Evolutionary conservation across 2,888 invertebrate species (phyloP), one percentile per base, ranked within the genome.

Genomic region (Latheticus oryzae): DNA sequence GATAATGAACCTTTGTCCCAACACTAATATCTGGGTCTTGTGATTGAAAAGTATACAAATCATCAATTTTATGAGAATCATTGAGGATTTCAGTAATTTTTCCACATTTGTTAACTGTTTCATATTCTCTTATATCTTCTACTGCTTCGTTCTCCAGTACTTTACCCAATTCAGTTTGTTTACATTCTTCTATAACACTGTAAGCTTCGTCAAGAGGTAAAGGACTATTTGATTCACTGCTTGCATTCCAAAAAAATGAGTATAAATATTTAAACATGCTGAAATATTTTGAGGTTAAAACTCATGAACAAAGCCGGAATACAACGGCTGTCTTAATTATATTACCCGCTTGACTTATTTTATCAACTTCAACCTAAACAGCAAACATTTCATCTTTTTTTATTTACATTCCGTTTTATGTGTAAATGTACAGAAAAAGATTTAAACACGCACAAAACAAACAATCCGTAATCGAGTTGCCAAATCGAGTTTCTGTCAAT

Each of bases 61-160:
- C 80, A 75, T 91, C 87, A 53, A 91, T 86, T 0, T 85, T 73
- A 15, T 85, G 81, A 69, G 79, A 77, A 42, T 80, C 73, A 0
- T 76, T 71, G 3, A 72, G 73, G n/a, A 84, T 65, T n/a, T 76
- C 75, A n/a, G 88, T 88, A 21, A 91, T 79, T 21, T 78, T 73
- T 3, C 90, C 91, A 74, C 72, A 72, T 58, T 72, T 73, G 3
- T 69, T 67, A 23, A 64, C 70, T 40, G 73, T 72, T 7, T 64
- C 60, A 42, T 67, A 72, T 9, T 60, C 61, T 4, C 45, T 38
- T 13, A 52, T 48, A 9, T 50, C 37, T 16, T 57, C 52, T n/a
- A 42, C 19, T 1, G n/a, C 11, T 26, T 51, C 17, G 5, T 45
- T 21, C n/a, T n/a, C n/a, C n/a, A n/a, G n/a, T n/a, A n/a, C n/a